Base-by-base conservation (phyloP, 1,140 invertebrate genomes). In the Copidosoma floridanum region DNA sequence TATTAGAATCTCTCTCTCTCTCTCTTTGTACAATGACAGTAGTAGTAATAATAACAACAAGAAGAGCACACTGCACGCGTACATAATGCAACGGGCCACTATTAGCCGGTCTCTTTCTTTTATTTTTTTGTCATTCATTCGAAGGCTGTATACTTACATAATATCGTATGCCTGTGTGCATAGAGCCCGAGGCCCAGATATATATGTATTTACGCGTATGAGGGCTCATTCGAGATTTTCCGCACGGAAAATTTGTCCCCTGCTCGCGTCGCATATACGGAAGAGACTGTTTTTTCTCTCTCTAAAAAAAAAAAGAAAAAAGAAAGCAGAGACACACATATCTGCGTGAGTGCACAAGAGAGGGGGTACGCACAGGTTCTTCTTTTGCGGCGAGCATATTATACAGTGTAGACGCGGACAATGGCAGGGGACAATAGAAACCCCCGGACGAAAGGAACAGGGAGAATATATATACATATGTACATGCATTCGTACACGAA, bases 161-260 rank as follows among this genome's bases (percentile, higher is more conserved):
- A n/a, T n/a, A n/a, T n/a, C n/a, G n/a, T n/a, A n/a, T n/a, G n/a
- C n/a, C n/a, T n/a, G n/a, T n/a, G n/a, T 20, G 16, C 40, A 41
- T 20, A 41, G 40, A 41, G 40, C 10, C 10, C 10, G 18, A 41
- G 40, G 16, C 18, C 10, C 14, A 41, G 40, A 41, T 7, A 37
- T 14, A 37, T 37, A 37, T 37, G 7, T 37, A 10, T 37, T 37
- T 37, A n/a, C n/a, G 40, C 18, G 6, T 6, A 8, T n/a, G 18
- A 18, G 26, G 21, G 21, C 46, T 27, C 52, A 48, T 48, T 61
- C 59, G 37, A 61, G 44, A 56, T 62, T 62, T 62, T 62, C 60
- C 60, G 53, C 60, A 56, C 47, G 60, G 60, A 44, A 62, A 62
- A 62, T 56, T 57, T 38, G 60, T 56, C 44, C 35, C 35, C n/a